Evolutionary conservation across 2,797 vertebrate genomes (phyloP).

Genomic region (Ptychadena robeensis): DNA sequence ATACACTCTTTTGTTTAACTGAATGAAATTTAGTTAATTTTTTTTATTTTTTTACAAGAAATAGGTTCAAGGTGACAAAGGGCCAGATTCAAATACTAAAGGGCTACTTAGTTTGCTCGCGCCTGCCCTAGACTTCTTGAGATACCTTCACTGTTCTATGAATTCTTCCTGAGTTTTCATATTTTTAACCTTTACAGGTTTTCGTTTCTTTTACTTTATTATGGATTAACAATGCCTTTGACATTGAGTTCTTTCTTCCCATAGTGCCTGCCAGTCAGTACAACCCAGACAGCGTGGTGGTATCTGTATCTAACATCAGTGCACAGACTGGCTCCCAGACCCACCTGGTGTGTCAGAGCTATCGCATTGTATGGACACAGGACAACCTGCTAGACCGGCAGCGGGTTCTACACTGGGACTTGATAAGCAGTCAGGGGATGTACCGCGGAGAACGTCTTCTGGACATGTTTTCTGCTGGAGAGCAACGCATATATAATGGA

Average conservation of each 20-base stretch:
- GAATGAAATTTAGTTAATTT: too few species aligned
- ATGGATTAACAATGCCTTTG: not conserved
- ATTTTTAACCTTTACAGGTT: too few species aligned
- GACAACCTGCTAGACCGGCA: conserved; percentile 90
- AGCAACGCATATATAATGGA: conserved; percentile 85
- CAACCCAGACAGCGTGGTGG: conserved; percentile 75
- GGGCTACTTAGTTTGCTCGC: too few species aligned
- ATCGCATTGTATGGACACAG: conserved; percentile 89
- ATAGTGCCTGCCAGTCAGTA: conserved; percentile 71
- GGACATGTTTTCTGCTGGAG: conserved; percentile 90
- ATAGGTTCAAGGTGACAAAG: too few species aligned
- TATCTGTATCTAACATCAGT: conserved; percentile 83
- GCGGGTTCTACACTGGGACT: conserved; percentile 94
- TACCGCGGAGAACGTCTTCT: conserved; percentile 82
- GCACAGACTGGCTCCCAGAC: conserved; percentile 76
- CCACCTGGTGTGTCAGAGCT: conserved; percentile 86
- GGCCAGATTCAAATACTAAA: too few species aligned
- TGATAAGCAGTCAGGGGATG: conserved; percentile 75
- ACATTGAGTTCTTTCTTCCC: not conserved
- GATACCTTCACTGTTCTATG: too few species aligned
- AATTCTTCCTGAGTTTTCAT: too few species aligned
- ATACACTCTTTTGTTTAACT: too few species aligned
- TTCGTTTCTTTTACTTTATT: too few species aligned
- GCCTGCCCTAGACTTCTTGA: too few species aligned
- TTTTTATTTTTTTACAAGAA: too few species aligned